Evolutionary conservation across 2,888 invertebrate genomes (phyloP).

Genomic region (Boloria euphrosyne): DNA sequence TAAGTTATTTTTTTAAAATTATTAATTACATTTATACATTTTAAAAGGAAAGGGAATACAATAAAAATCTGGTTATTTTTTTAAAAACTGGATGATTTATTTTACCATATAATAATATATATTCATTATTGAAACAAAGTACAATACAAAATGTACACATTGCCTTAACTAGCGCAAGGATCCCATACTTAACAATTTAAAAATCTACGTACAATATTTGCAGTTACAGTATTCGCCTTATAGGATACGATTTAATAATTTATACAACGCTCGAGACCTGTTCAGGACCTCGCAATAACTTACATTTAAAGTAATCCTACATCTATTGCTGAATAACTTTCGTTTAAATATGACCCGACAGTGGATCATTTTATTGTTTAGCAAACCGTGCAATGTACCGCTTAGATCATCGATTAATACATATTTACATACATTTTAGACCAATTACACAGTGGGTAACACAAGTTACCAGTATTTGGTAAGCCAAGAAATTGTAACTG

Average conservation of each 20-base stretch:
- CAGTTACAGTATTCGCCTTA: slow-evolving; percentile 73
- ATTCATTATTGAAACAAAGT: slow-evolving; percentile 87
- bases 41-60: slow-evolving; percentile 39
- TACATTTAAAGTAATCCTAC: slow-evolving; percentile 57
- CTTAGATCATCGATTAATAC: slow-evolving; percentile 59
- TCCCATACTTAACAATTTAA: slow-evolving; percentile 83
- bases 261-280: slow-evolving; percentile 73
- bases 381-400: slow-evolving; percentile 50
- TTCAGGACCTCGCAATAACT: slow-evolving; percentile 54
- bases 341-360: slow-evolving; percentile 60
- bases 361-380: slow-evolving; percentile 53
- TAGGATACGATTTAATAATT: slow-evolving; percentile 75
- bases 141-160: slow-evolving; percentile 90
- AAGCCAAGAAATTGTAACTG: slow-evolving; percentile 63
- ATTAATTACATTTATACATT: slow-evolving; percentile 6
- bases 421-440: slow-evolving; percentile 63
- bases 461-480: slow-evolving; percentile 68
- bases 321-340: slow-evolving; percentile 67
- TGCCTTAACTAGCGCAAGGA: slow-evolving; percentile 79
- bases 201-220: slow-evolving; percentile 81
- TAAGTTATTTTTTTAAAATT: too few relatives aligned
- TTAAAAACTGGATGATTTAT: slow-evolving; percentile 85
- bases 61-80: slow-evolving; percentile 75
- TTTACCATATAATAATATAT: slow-evolving; percentile 87
- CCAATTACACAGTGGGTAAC: slow-evolving; percentile 67